A percentile compares a stretch with the other conserved stretches of the same genome.
Evolutionary conservation across 1,140 invertebrate genomes (phyloP).

Genomic region (Adelges cooleyi): DNA sequence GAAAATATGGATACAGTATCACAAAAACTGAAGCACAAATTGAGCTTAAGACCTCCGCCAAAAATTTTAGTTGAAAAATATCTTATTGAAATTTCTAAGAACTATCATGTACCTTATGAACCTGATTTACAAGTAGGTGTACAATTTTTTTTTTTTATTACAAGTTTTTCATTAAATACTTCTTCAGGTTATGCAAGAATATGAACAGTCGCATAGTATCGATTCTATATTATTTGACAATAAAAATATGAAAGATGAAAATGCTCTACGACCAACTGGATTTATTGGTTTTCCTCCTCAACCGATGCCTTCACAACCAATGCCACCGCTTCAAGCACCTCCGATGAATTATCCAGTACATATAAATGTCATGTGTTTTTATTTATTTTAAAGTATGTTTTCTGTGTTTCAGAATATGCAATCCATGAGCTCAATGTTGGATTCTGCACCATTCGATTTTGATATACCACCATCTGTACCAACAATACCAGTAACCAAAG

Average conservation of each 20-base stretch:
- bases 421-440: slow-evolving; percentile 14
- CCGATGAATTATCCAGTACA: slow-evolving; percentile 50
- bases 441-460: slow-evolving; percentile 19
- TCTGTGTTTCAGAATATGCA: slow-evolving; percentile 5
- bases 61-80: slow-evolving; percentile 94
- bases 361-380: slow-evolving; percentile 20
- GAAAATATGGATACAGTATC: slow-evolving; percentile 70
- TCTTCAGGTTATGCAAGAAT: slow-evolving; percentile 63
- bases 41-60: slow-evolving; percentile 90
- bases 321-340: neutral
- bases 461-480: slow-evolving; percentile 8
- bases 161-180: neutral
- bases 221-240: slow-evolving; percentile 69
- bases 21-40: slow-evolving; percentile 90
- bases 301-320: slow-evolving; percentile 44
- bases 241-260: slow-evolving; percentile 2
- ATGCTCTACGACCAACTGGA: slow-evolving; percentile 50
- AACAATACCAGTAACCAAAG: neutral
- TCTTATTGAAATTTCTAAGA: slow-evolving; percentile 91
- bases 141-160: neutral
- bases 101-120: slow-evolving; percentile 82
- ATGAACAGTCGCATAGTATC: slow-evolving; percentile 44
- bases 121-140: slow-evolving; percentile 74
- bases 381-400: too few relatives aligned
- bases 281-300: slow-evolving; percentile 65